Conservation (phyloP, 1,140 invertebrate genomes). For the Episyrphus balteatus region DNA sequence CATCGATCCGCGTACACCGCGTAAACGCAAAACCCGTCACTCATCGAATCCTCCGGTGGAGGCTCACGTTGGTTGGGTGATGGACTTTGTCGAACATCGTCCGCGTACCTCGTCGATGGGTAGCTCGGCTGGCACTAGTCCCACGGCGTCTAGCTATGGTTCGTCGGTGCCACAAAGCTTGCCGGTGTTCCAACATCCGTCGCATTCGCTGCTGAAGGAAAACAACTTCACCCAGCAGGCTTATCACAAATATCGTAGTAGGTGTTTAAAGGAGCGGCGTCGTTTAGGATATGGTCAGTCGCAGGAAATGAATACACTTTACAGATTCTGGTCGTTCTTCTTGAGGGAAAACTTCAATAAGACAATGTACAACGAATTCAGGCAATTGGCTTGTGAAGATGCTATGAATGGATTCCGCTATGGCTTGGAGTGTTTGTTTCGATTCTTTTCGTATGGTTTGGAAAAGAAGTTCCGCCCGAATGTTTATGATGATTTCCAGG, state of each 20-base stretch:
- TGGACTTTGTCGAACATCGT: constrained; percentile 77
- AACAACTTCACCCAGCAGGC: constrained; percentile 96
- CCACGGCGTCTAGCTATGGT: constrained; percentile 61
- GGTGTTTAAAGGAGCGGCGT: constrained; percentile 89
- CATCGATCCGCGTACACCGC: constrained; percentile 51
- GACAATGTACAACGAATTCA: constrained; percentile 97
- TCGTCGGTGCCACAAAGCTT: constrained; percentile 69
- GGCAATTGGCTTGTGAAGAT: constrained; percentile 79
- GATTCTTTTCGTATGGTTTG: constrained; percentile 97
- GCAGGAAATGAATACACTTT: constrained; percentile 95
- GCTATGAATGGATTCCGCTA: constrained; percentile 81
- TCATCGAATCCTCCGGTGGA: constrained; percentile 87
- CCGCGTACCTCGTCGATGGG: constrained; percentile 62
- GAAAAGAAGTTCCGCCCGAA: constrained; percentile 89
- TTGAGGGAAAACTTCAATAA: constrained; percentile 95
- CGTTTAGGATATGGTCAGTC: constrained; percentile 84
- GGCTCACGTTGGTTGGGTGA: constrained; percentile 94
- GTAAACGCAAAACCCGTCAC: constrained; percentile 86
- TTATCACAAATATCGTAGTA: constrained; percentile 87
- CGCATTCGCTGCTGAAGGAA: constrained; percentile 88
- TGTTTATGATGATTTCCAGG: constrained; percentile 91
- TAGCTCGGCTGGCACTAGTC: constrained; percentile 62
- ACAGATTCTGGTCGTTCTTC: constrained; percentile 99
- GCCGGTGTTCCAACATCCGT: constrained; percentile 91
- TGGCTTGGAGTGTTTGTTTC: constrained; percentile 89